These are phyloP conservation scores for Eupeodes corollae DNA, from an alignment of 1,140 invertebrate species.

Conservation along the genomic window DNA sequence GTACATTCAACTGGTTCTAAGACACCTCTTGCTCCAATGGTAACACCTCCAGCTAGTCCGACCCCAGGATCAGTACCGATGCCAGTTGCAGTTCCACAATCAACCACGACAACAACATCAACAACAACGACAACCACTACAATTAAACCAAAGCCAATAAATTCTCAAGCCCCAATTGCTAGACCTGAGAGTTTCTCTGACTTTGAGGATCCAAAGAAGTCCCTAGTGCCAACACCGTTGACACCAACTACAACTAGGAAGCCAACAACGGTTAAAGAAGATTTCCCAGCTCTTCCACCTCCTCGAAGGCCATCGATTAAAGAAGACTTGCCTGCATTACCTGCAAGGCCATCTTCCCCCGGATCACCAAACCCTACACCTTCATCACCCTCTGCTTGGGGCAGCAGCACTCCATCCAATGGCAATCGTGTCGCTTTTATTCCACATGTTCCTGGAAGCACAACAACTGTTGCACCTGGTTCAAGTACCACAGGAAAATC, in stretches of 20 bases:
- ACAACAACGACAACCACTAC: slow-evolving; percentile 16
- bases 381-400: neutral
- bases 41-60: slow-evolving; percentile 5
- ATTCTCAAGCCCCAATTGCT: slow-evolving; percentile 3
- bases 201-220: neutral
- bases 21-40: slow-evolving; percentile 2
- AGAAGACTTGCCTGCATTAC: slow-evolving; percentile 25
- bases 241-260: slow-evolving; percentile 18
- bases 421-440: slow-evolving; percentile 15
- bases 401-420: neutral
- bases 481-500: slow-evolving; percentile 14
- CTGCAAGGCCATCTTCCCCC: slow-evolving; percentile 13
- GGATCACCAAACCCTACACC: neutral
- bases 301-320: slow-evolving; percentile 22
- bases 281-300: slow-evolving; percentile 22
- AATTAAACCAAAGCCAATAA: neutral
- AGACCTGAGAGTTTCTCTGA: slow-evolving; percentile 19
- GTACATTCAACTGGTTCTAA: neutral
- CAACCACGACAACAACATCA: slow-evolving; percentile 8
- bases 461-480: slow-evolving; percentile 23
- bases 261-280: slow-evolving; percentile 21
- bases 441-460: slow-evolving; percentile 12
- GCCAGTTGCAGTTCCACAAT: slow-evolving; percentile 5
- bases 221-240: slow-evolving; percentile 12
- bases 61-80: slow-evolving; percentile 14